Evolutionary conservation across 2,113 vertebrate species (phyloP).

Genomic region (Scalopus aquaticus): DNA sequence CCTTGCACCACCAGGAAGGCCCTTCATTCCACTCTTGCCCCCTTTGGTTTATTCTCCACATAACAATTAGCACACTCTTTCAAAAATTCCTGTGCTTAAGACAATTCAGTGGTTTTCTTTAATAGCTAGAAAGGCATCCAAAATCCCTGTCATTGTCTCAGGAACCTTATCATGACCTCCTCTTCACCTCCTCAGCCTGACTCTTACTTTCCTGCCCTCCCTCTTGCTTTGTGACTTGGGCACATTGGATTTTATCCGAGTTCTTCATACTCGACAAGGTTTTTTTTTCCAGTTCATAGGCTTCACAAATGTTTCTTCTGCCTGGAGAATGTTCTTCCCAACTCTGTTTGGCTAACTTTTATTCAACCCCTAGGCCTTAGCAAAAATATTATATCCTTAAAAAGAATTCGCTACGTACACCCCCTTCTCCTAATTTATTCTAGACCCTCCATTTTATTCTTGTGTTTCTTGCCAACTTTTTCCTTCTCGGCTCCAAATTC

Average conservation of each 20-base stretch:
- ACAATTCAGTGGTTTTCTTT: neutral
- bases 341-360: neutral
- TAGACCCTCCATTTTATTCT: neutral
- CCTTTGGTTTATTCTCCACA: neutral
- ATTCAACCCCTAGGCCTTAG: neutral
- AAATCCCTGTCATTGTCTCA: neutral
- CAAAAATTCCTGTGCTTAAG: neutral
- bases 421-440: neutral
- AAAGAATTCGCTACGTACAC: neutral
- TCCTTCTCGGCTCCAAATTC: neutral
- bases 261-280: neutral
- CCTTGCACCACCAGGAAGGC: too few relatives aligned
- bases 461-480: neutral
- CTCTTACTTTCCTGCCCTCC: neutral
- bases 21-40: neutral
- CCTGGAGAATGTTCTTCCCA: neutral
- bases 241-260: neutral
- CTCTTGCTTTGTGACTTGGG: neutral
- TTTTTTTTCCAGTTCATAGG: neutral
- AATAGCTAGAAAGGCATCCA: neutral
- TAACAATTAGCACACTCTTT: neutral
- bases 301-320: neutral
- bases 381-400: neutral
- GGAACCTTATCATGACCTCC: neutral
- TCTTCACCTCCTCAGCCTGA: neutral